Base-by-base conservation (phyloP, 2,888 invertebrate species). In the Agrypnus murinus region DNA sequence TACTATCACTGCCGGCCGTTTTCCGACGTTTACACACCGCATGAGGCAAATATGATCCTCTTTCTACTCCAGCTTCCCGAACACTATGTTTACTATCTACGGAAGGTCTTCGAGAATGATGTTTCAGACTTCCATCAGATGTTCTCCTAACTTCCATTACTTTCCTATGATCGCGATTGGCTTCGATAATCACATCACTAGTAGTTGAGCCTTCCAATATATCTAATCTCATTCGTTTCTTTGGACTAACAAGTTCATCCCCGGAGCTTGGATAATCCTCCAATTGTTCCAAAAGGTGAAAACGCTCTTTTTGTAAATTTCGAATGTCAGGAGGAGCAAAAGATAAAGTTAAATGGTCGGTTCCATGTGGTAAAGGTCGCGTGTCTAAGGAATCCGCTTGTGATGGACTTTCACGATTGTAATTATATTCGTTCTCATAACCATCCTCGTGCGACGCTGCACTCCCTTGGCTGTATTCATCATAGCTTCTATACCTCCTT, bases 391-490 rank as follows among this genome's bases (percentile, higher is more conserved):
- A 76, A 69, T 87, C 87, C 31, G 85, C 78, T 66, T 86, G 85
- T 31, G 85, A 83, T 7, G 87, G 86, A 65, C 86, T 86, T 55
- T 87, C 86, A 70, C 84, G 82, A 70, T 85, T 83, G 74, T 87
- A 87, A 31, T 84, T 84, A 73, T 86, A 87, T 67, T 86, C 86
- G 55, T 84, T 84, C 62, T 85, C 73, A 48, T 70, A 73, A 57
- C 84, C 85, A 68, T 94, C 92, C 74, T 92, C 92, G 80, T 91
- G 91, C 31, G 90, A 90, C 2, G 91, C 89, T 25, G 87, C 89
- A 71, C 90, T 90, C 79, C 93, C 88, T 86, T 91, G 90, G 85
- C 93, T 89, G 87, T 92, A 92, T 86, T 95, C 90, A 80, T 93
- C 93, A 81, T 90, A 90, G 81, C 88, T 90, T 69, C 91, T 90